These are phyloP conservation scores for Vandiemenella viatica DNA, from an alignment of 2,888 invertebrate species.

Conservation along the genomic window DNA sequence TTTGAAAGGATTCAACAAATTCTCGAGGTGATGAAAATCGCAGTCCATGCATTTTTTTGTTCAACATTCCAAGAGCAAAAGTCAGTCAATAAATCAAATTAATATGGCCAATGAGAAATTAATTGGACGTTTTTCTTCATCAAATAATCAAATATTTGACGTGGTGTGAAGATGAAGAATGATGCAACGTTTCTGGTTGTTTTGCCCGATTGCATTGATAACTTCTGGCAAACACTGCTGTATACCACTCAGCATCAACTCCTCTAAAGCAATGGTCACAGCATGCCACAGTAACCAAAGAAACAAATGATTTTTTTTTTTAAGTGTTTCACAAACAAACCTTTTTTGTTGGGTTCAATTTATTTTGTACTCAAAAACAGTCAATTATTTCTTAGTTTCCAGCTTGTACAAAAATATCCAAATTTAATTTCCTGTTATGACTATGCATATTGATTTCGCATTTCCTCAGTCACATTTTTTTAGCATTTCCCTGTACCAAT, in stretches of 20 bases:
- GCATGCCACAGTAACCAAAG: background rate
- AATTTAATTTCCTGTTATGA: no score
- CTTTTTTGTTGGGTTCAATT: background rate
- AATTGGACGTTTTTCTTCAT: background rate
- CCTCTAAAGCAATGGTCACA: background rate
- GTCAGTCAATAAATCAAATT: background rate
- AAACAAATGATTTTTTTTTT: background rate
- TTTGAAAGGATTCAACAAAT: constrained; percentile 19
- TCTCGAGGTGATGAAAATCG: constrained; percentile 17
- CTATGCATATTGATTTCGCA: background rate
- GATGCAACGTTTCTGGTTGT: background rate
- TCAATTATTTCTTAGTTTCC: background rate
- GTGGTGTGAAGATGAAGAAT: background rate
- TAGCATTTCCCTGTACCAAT: background rate
- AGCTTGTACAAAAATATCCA: background rate
- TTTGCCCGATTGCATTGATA: background rate
- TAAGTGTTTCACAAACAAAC: background rate
- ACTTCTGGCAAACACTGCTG: background rate
- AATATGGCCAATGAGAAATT: background rate
- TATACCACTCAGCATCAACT: background rate
- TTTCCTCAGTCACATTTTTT: background rate
- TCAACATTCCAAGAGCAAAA: constrained; percentile 9
- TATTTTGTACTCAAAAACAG: background rate
- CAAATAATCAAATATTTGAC: no score
- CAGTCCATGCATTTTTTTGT: constrained; percentile 15